These are phyloP conservation scores for Drosophila malerkotliana DNA, from an alignment of 1,140 invertebrate species.

Conservation along the genomic window DNA sequence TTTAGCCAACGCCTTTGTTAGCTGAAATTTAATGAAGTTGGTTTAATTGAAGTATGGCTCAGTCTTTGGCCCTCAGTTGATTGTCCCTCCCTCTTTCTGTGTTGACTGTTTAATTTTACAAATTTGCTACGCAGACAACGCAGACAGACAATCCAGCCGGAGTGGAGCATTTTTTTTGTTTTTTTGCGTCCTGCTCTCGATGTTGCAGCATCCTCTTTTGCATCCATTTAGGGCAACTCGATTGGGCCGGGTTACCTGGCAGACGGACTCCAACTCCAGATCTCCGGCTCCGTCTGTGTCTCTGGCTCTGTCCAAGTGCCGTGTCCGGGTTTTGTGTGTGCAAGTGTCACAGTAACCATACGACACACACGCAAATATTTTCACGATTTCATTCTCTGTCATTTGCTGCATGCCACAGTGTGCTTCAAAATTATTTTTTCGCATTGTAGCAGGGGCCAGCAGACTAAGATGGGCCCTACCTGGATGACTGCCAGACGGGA, in stretches of 20 bases:
- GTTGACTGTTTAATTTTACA: slow-evolving; percentile 82
- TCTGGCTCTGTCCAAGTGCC: slow-evolving; percentile 8
- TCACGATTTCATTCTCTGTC: slow-evolving; percentile 83
- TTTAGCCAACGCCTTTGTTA: slow-evolving; percentile 75
- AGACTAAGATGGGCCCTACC: slow-evolving; percentile 46
- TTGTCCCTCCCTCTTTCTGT: slow-evolving; percentile 42
- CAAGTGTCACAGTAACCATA: slow-evolving; percentile 82
- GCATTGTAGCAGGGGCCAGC: slow-evolving; percentile 45
- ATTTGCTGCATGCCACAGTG: slow-evolving; percentile 83
- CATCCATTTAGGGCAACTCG: slow-evolving; percentile 75
- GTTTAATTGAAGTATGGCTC: slow-evolving; percentile 80
- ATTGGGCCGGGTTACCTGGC: slow-evolving; percentile 39
- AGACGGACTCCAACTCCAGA: slow-evolving; percentile 19
- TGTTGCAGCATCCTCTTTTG: slow-evolving; percentile 66
- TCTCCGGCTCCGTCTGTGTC: slow-evolving; percentile 1
- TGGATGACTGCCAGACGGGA: slow-evolving; percentile 35
- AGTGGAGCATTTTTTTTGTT: slow-evolving; percentile 66
- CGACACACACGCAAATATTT: slow-evolving; percentile 83
- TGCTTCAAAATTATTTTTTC: slow-evolving; percentile 81
- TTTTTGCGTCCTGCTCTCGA: slow-evolving; percentile 20
- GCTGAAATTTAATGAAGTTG: slow-evolving; percentile 83
- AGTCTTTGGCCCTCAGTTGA: slow-evolving; percentile 35
- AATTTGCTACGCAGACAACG: slow-evolving; percentile 80
- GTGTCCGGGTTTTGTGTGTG: slow-evolving; percentile 38
- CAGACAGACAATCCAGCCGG: slow-evolving; percentile 29